Conservation (phyloP, 2,888 invertebrate species). For the Callinectes sapidus region DNA sequence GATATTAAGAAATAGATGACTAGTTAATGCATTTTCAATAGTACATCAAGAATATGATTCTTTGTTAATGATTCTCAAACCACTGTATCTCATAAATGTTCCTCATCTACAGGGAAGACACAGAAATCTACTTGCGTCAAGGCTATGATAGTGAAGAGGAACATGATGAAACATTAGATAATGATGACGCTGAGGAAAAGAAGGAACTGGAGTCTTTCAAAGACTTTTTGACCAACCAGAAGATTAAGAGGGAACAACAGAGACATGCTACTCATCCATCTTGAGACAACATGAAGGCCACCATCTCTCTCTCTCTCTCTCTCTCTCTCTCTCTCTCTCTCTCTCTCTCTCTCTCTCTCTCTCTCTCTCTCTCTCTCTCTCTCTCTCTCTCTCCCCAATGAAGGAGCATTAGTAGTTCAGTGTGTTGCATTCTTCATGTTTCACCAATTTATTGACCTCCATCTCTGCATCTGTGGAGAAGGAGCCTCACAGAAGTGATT, state of each 20-base stretch:
- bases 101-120: slow-evolving; percentile 63
- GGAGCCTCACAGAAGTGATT: neutral
- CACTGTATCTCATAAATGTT: neutral
- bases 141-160: slow-evolving; percentile 57
- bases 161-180: slow-evolving; percentile 59
- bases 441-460: neutral
- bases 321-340: slow-evolving; percentile 41
- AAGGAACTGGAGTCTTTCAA: slow-evolving; percentile 70
- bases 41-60: neutral
- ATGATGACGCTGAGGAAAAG: slow-evolving; percentile 70
- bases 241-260: slow-evolving; percentile 53
- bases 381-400: neutral
- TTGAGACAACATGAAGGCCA: neutral
- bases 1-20: no score
- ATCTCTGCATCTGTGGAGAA: neutral
- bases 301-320: slow-evolving; percentile 28
- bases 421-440: neutral
- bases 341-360: slow-evolving; percentile 1
- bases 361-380: slow-evolving; percentile 1
- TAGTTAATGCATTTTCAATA: neutral
- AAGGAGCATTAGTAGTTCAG: neutral
- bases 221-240: slow-evolving; percentile 60
- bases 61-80: neutral
- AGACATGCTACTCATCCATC: neutral
- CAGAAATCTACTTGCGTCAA: slow-evolving; percentile 67